These are phyloP conservation scores for Rousettus leschenaultii DNA, from an alignment of 2,113 vertebrate genomes.

Conservation along the genomic window DNA sequence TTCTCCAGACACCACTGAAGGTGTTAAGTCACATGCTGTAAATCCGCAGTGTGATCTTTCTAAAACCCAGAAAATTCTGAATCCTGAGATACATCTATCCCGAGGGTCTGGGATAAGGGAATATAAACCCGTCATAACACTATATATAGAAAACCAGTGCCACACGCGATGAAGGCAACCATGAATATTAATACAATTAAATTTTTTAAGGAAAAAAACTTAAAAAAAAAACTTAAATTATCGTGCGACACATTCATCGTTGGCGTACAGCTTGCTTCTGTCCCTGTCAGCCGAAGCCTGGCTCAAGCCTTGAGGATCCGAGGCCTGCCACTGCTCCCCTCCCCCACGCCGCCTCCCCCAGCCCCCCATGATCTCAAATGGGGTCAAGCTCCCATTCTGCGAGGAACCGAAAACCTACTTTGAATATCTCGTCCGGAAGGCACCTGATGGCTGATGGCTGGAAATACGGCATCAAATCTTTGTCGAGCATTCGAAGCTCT, in stretches of 20 bases:
- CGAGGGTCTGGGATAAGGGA: background rate
- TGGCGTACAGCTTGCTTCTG: background rate
- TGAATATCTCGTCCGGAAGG: slow-evolving; percentile 84
- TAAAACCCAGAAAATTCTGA: slow-evolving; percentile 26
- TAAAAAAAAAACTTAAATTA: background rate
- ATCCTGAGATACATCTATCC: background rate
- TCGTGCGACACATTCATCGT: background rate
- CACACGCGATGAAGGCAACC: background rate
- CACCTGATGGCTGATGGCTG: slow-evolving; percentile 81
- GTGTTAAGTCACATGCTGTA: background rate
- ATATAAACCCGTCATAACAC: background rate
- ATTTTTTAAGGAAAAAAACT: background rate
- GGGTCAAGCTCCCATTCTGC: slow-evolving; percentile 22
- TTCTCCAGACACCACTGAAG: background rate
- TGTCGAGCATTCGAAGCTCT: slow-evolving; percentile 81
- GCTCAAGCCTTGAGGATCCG: background rate
- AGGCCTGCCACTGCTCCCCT: background rate
- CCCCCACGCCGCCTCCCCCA: no score
- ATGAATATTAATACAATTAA: slow-evolving; percentile 13
- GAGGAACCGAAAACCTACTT: slow-evolving; percentile 80
- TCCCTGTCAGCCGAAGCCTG: background rate
- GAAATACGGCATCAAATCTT: slow-evolving; percentile 84
- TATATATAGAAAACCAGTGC: background rate
- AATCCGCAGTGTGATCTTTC: background rate
- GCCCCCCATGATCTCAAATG: background rate